These are phyloP conservation scores for Acronicta psi DNA, from an alignment of 2,888 invertebrate species.

Conservation along the genomic window DNA sequence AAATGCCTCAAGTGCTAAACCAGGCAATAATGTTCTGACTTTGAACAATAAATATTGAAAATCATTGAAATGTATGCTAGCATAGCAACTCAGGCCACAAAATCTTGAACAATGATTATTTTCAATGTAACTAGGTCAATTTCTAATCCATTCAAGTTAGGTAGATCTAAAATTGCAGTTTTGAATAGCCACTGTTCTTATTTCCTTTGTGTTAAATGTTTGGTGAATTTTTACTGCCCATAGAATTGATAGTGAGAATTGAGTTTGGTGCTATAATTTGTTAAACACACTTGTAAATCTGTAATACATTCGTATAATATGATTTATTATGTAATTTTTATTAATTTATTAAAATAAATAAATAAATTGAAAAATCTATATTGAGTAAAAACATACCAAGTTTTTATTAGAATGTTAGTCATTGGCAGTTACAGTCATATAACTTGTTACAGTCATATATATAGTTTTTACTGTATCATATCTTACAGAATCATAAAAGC, in stretches of 20 bases:
- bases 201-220: slow-evolving; percentile 26
- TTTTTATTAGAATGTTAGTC: too few relatives aligned
- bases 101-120: slow-evolving; percentile 65
- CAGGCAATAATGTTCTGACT: slow-evolving; percentile 5
- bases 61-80: slow-evolving; percentile 18
- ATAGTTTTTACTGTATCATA: too few relatives aligned
- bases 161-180: slow-evolving; percentile 59
- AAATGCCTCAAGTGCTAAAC: not conserved
- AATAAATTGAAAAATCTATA: too few relatives aligned
- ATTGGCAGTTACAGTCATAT: too few relatives aligned
- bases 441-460: too few relatives aligned
- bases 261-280: slow-evolving; percentile 6
- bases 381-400: too few relatives aligned
- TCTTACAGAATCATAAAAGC: too few relatives aligned
- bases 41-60: slow-evolving; percentile 2
- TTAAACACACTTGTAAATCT: not conserved
- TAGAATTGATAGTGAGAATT: slow-evolving; percentile 41
- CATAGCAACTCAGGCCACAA: slow-evolving; percentile 46
- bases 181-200: slow-evolving; percentile 34
- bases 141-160: slow-evolving; percentile 73
- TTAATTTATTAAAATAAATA: too few relatives aligned
- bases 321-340: too few relatives aligned
- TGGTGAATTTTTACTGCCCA: slow-evolving; percentile 31
- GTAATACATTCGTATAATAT: too few relatives aligned
- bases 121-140: slow-evolving; percentile 73